Percentiles rank a stretch among this genome's conserved stretches.
Conservation (phyloP, 2,888 invertebrate species). For the Entomobrya proxima region DNA sequence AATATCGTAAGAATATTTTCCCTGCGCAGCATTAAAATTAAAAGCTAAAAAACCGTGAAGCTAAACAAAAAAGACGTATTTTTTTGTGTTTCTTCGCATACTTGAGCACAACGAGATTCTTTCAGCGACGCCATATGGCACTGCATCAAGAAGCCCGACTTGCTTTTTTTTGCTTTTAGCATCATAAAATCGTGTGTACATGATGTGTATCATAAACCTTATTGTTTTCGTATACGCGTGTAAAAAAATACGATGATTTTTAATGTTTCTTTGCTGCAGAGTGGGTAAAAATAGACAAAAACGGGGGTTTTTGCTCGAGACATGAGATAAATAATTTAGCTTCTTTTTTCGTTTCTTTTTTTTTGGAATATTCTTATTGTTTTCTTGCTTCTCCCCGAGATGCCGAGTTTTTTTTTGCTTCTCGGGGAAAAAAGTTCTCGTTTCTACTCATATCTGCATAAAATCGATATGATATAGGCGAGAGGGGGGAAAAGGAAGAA, state of each 20-base stretch:
- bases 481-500: conserved; percentile 23
- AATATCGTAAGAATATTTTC: background rate
- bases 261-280: too few species aligned
- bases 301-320: background rate
- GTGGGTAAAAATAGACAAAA: conserved; percentile 53
- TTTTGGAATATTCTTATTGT: background rate
- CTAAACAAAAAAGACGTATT: background rate
- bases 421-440: background rate
- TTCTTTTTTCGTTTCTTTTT: background rate
- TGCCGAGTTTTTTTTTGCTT: too few species aligned
- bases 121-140: too few species aligned
- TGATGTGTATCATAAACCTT: background rate
- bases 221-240: conserved; percentile 6
- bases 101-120: too few species aligned
- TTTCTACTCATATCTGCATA: conserved; percentile 21
- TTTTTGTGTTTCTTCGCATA: too few species aligned
- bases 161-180: too few species aligned
- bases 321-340: conserved; percentile 58
- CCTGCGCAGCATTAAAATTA: background rate
- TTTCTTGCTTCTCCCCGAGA: too few species aligned
- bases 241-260: background rate
- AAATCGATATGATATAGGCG: conserved; percentile 44
- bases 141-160: too few species aligned
- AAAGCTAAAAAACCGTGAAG: background rate
- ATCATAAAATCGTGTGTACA: background rate